phyloP scores from a whole-genome alignment of 2,888 invertebrate species.

The Amblyjoppa fuscipennis region DNA sequence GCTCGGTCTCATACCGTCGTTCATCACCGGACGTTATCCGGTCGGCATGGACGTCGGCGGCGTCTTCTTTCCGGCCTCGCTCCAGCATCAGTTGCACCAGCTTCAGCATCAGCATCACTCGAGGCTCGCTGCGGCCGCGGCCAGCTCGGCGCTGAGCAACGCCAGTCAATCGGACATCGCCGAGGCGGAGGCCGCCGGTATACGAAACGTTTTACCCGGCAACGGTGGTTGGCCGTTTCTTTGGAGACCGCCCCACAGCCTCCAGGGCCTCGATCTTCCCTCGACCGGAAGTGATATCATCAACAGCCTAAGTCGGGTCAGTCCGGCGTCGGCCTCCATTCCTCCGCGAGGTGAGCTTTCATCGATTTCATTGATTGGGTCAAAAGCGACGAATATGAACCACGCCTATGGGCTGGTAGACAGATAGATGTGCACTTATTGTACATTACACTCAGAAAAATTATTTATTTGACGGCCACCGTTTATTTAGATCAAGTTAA shows the following conservation, averaged over 20 bases:
- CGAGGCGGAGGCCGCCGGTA: conserved; percentile 78
- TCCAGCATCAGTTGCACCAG: conserved; percentile 77
- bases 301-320: conserved; percentile 81
- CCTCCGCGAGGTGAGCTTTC: conserved; percentile 81
- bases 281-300: conserved; percentile 80
- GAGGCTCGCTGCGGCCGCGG: conserved; percentile 77
- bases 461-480: no score
- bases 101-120: conserved; percentile 83
- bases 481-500: no score
- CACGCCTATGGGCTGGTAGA: no score
- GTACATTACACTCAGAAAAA: no score
- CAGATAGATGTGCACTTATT: no score
- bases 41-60: conserved; percentile 82
- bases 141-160: conserved; percentile 81
- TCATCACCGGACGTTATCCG: conserved; percentile 83
- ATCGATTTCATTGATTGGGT: background rate
- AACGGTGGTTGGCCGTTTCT: conserved; percentile 83
- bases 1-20: conserved; percentile 82
- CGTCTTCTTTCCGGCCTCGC: conserved; percentile 82
- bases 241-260: conserved; percentile 82
- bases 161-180: conserved; percentile 80
- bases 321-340: conserved; percentile 82
- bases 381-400: no score
- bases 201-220: conserved; percentile 80
- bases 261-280: conserved; percentile 82